Conservation (phyloP, 2,113 vertebrate genomes). For the Merops nubicus region DNA sequence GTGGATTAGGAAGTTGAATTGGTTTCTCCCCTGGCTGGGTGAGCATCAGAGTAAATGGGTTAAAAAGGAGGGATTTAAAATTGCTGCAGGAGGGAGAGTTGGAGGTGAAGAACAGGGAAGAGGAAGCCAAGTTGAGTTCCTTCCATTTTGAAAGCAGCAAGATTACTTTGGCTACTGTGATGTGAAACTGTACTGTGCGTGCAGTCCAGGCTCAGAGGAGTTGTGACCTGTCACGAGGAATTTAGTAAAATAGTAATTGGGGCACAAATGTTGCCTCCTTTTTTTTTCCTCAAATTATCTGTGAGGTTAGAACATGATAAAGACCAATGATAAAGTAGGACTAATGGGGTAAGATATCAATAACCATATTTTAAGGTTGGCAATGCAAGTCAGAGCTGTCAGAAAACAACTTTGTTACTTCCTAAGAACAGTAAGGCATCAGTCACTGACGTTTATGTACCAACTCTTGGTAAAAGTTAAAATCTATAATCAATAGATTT, state of each 20-base stretch:
- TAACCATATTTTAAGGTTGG: not conserved
- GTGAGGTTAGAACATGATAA: not conserved
- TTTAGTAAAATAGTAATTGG: not conserved
- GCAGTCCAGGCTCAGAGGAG: not conserved
- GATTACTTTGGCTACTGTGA: constrained; percentile 62
- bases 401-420: not conserved
- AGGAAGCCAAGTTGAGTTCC: constrained; percentile 40
- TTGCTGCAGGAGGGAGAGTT: not conserved
- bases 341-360: not conserved
- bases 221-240: constrained; percentile 23
- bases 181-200: constrained; percentile 38
- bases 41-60: not conserved
- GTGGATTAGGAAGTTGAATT: not conserved
- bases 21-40: not conserved
- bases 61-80: not conserved
- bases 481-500: not conserved
- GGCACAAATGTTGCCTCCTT: not conserved
- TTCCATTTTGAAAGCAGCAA: constrained; percentile 60
- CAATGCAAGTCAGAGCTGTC: not conserved
- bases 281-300: not conserved
- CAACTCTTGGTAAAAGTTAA: not conserved
- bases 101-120: not conserved
- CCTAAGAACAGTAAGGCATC: not conserved
- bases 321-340: not conserved
- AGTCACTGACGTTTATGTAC: not conserved